Base-by-base conservation (phyloP, 2,797 vertebrate genomes). In the Phoebastria nigripes region DNA sequence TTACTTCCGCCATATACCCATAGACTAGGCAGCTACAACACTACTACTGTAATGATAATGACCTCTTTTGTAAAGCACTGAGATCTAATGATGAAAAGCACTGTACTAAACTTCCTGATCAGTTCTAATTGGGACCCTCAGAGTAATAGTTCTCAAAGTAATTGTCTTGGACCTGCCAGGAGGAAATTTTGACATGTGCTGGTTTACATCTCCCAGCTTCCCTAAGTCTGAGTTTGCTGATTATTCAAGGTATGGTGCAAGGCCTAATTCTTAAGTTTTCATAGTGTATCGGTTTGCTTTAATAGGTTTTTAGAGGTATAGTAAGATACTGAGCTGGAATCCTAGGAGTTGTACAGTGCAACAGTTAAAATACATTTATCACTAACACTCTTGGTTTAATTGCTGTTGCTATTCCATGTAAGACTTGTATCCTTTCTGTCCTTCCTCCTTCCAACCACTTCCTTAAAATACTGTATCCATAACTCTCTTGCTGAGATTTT, bases 51-150 rank as follows among this genome's bases (percentile, higher is more conserved):
- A 54, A 85, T 87, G 76, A 74, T 84, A 85, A 66, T 82, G 47
- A 85, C 44, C 62, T 79, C 67, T 85, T 82, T 67, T 71, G 80
- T 90, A 71, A 88, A 85, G 54, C 22, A 25, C 31, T 52, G 72
- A 83, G 87, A 80, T 49, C 37, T 79, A 70, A 65, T 78, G 72
- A 86, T 86, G 66, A 66, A 71, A 88, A 88, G 49, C 28, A 56
- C 77, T 20, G 5, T 62, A 22, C 52, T 63, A 20, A 87, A 80
- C 44, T 72, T 41, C 49, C 76, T 76, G 44, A 33, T 80, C 46
- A 44, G 44, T 80, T 76, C 72, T 90, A 80, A 82, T 79, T 83
- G 67, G 58, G 76, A 88, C 52, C 58, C 41, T 92, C 28, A 21
- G 44, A 79, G 47, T 72, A 84, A 70, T 26, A 82, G 56, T 52